Percentiles rank a stretch among this genome's conserved stretches.
Evolutionary conservation across 2,113 vertebrate genomes (phyloP).

Genomic region (Sprattus sprattus): DNA sequence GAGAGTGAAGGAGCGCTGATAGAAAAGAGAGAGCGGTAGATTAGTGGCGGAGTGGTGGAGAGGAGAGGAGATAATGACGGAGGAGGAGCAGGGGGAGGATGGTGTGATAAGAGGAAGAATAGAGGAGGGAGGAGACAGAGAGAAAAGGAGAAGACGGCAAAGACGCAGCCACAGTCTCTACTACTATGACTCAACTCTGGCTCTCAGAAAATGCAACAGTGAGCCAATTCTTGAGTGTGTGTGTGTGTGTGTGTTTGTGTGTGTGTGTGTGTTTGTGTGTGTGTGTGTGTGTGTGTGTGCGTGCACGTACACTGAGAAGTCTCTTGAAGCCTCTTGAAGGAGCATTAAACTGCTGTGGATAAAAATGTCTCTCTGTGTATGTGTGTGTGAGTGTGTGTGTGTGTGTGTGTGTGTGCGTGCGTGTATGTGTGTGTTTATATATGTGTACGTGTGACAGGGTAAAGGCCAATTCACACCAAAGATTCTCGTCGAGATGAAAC

Average conservation of each 20-base stretch:
- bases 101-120: neutral
- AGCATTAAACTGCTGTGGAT: neutral
- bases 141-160: neutral
- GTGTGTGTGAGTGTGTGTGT: conserved; percentile 32
- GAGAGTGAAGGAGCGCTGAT: neutral
- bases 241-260: neutral
- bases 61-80: neutral
- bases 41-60: neutral
- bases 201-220: no score
- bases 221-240: no score
- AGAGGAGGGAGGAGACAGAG: conserved; percentile 31
- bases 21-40: neutral
- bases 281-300: no score
- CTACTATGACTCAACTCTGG: neutral
- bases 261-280: no score
- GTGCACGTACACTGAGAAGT: no score
- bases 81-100: conserved; percentile 3
- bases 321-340: no score
- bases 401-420: conserved; percentile 39
- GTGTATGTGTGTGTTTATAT: neutral
- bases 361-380: conserved; percentile 34
- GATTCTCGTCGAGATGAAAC: no score
- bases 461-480: no score
- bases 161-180: conserved; percentile 1
- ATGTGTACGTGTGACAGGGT: no score